These are phyloP conservation scores for Ornithoptera alexandrae DNA, from an alignment of 2,888 invertebrate species.

Conservation along the genomic window DNA sequence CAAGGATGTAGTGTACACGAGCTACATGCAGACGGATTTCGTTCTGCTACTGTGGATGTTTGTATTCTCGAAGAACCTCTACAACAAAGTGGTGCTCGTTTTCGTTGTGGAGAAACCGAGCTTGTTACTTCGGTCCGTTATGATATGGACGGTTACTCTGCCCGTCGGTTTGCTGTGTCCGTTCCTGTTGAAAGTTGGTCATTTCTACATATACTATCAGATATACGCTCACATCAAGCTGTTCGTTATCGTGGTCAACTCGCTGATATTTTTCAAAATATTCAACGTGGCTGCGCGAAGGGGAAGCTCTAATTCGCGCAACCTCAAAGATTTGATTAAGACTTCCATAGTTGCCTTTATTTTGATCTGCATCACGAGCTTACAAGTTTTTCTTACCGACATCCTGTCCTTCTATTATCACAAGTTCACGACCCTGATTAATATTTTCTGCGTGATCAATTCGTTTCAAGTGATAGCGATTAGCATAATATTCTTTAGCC, in stretches of 20 bases:
- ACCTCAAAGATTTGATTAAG: slow-evolving; percentile 39
- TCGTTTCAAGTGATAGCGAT: slow-evolving; percentile 45
- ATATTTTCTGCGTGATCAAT: slow-evolving; percentile 45
- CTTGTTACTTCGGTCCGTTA: slow-evolving; percentile 38
- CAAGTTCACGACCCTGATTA: slow-evolving; percentile 28
- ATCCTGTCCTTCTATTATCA: slow-evolving; percentile 37
- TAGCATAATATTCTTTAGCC: slow-evolving; percentile 42
- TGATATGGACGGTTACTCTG: slow-evolving; percentile 48
- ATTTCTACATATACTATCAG: slow-evolving; percentile 40
- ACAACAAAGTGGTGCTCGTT: slow-evolving; percentile 58
- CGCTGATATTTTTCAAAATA: slow-evolving; percentile 50
- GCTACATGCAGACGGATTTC: slow-evolving; percentile 53
- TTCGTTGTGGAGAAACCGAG: slow-evolving; percentile 43
- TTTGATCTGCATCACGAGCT: slow-evolving; percentile 50
- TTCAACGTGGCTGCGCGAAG: slow-evolving; percentile 45
- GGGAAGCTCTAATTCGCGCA: slow-evolving; percentile 34
- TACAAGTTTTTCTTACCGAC: slow-evolving; percentile 56
- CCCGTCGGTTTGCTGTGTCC: slow-evolving; percentile 46
- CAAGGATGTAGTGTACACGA: slow-evolving; percentile 35
- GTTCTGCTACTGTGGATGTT: slow-evolving; percentile 58
- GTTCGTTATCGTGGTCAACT: slow-evolving; percentile 46
- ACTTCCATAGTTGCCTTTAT: slow-evolving; percentile 47
- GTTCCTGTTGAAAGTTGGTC: slow-evolving; percentile 31
- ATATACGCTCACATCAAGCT: slow-evolving; percentile 50
- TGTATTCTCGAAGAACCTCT: slow-evolving; percentile 58